Evolutionary conservation across 2,888 invertebrate genomes (phyloP).

Genomic region (Lordiphosa fenestrarum): DNA sequence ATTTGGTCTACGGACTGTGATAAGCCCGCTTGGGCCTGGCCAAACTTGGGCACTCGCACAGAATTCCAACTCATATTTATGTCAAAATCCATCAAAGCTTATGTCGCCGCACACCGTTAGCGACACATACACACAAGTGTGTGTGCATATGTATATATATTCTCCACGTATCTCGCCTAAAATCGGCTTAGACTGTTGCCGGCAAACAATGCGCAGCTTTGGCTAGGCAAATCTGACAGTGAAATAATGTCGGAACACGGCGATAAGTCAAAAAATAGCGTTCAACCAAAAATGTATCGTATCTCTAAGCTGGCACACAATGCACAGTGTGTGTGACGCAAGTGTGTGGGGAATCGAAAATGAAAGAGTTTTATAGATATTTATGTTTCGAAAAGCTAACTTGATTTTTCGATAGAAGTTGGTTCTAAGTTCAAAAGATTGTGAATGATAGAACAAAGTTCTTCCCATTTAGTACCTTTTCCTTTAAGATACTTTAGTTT

Average conservation of each 20-base stretch:
- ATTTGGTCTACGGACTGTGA: slow-evolving; percentile 50
- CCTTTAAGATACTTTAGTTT: no score
- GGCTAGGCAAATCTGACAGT: slow-evolving; percentile 69
- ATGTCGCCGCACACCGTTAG: slow-evolving; percentile 66
- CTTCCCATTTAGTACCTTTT: no score
- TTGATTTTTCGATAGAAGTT: no score
- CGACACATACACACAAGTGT: slow-evolving; percentile 16
- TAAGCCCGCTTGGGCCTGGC: slow-evolving; percentile 51
- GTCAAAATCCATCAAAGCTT: slow-evolving; percentile 74
- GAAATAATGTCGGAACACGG: slow-evolving; percentile 54
- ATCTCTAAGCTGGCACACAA: slow-evolving; percentile 1
- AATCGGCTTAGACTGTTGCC: slow-evolving; percentile 49
- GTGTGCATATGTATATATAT: slow-evolving; percentile 20
- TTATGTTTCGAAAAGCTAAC: no score
- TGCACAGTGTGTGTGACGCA: slow-evolving; percentile 15
- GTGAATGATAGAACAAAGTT: no score
- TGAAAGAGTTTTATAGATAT: no score
- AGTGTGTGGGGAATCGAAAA: slow-evolving; percentile 3
- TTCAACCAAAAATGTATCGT: slow-evolving; percentile 3
- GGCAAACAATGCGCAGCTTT: slow-evolving; percentile 58
- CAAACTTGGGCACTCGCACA: slow-evolving; percentile 55
- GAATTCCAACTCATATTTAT: slow-evolving; percentile 74
- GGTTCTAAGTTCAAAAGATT: no score
- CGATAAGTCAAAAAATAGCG: slow-evolving; percentile 35
- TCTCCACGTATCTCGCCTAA: slow-evolving; percentile 32